Evolutionary conservation across 2,113 vertebrate genomes (phyloP), one percentile per base, ranked within the genome.

Genomic region (Bos javanicus): DNA sequence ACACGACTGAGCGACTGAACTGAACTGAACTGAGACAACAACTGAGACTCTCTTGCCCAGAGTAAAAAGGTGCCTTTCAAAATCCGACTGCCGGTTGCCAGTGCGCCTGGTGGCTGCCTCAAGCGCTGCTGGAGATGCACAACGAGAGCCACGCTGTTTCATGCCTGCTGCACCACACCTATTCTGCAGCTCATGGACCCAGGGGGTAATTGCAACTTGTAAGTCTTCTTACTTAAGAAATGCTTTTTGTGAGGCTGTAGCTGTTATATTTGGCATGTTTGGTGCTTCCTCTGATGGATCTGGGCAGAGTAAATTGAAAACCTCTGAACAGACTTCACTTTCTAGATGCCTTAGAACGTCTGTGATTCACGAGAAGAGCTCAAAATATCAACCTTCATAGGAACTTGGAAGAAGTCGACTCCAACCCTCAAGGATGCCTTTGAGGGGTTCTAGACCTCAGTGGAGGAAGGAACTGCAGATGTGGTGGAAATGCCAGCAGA

Each of bases 51-150:
- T 28, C 7, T 33, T 50, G 78, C 78, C 30, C 48, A 52, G 78
- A n/a, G 48, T 50, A 13, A 33, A 43, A 52, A 21, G 10, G 11
- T 21, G 16, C 78, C 76, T 81, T 52, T 33, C 30, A 52, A 2
- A 81, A 21, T 33, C 48, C 3, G 3, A 6, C 48, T 52, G 46
- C 46, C 4, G 1, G 0, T 33, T 81, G 78, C 19, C 46, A 33
- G 28, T 3, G 16, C 0, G 1, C 78, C 46, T 21, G 46, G 46
- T 11, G 26, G 14, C 62, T 33, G 15, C 46, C 76, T 50, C 10
- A 2, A 80, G 14, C 26, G 2, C 46, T 19, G 2, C 19, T 11
- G 2, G 5, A 81, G 0, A 19, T 21, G 2, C 2, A 21, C 46
- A 6, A 0, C 2, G 46, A 6, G 9, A 50, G 11, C 2, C 74